Evolutionary conservation across 2,888 invertebrate species (phyloP).

Genomic region (Leptinotarsa haldemani): DNA sequence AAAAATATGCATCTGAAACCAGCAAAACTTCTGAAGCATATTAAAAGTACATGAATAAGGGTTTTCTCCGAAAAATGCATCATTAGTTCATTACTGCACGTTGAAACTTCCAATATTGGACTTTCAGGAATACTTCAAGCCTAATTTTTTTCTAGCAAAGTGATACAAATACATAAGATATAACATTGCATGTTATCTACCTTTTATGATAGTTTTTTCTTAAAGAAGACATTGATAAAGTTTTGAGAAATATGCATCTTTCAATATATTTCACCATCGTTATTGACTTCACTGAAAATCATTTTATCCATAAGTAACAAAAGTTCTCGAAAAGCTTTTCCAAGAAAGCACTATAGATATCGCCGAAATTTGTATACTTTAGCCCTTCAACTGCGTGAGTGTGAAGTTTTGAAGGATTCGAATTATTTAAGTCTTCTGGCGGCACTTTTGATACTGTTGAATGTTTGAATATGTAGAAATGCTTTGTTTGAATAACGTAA

Average conservation of each 20-base stretch:
- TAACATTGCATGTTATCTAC: too few species aligned
- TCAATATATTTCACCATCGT: neutral
- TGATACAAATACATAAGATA: too few species aligned
- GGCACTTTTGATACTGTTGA: slow-evolving; percentile 57
- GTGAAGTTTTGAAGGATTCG: slow-evolving; percentile 52
- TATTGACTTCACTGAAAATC: slow-evolving; percentile 15
- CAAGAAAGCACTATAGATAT: slow-evolving; percentile 60
- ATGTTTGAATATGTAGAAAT: slow-evolving; percentile 61
- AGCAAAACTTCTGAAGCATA: too few species aligned
- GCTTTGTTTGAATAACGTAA: slow-evolving; percentile 59
- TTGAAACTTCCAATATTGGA: too few species aligned
- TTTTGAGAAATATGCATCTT: neutral
- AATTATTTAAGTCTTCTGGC: slow-evolving; percentile 49
- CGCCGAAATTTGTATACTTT: slow-evolving; percentile 55
- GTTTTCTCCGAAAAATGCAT: too few species aligned
- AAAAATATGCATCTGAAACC: too few species aligned
- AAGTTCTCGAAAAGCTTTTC: slow-evolving; percentile 48
- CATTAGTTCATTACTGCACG: too few species aligned
- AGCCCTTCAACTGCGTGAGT: slow-evolving; percentile 51
- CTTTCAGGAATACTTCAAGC: too few species aligned
- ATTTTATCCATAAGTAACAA: slow-evolving; percentile 33
- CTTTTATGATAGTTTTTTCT: too few species aligned
- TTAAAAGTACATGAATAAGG: too few species aligned
- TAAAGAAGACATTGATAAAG: too few species aligned
- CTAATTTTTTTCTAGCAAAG: too few species aligned